phyloP scores from a whole-genome alignment of 2,113 vertebrate species.

The Petaurus breviceps region DNA sequence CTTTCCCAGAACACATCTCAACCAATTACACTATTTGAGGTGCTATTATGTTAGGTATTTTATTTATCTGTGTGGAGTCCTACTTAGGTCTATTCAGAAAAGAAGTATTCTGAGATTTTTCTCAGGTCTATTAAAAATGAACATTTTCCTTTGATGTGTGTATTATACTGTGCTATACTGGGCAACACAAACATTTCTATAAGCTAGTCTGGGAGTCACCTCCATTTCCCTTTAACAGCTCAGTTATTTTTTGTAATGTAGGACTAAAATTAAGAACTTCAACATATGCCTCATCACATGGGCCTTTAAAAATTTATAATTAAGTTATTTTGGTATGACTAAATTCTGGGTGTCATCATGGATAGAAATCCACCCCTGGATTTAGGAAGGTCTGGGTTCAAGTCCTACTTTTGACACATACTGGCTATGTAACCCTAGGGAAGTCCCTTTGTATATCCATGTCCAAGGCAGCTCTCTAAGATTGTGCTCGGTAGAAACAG shows the following conservation, averaged over 20 bases:
- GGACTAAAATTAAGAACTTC: slow-evolving; percentile 55
- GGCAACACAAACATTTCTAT: slow-evolving; percentile 51
- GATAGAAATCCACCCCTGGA: no score
- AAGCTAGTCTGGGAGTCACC: slow-evolving; percentile 60
- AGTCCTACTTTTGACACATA: background rate
- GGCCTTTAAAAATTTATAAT: slow-evolving; percentile 57
- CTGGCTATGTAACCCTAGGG: background rate
- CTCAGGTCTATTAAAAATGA: slow-evolving; percentile 48
- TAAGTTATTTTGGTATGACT: background rate
- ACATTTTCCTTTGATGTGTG: slow-evolving; percentile 32
- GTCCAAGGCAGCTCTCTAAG: background rate
- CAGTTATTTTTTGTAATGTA: background rate
- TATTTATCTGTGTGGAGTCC: slow-evolving; percentile 60
- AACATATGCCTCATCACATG: background rate
- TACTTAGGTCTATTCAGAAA: slow-evolving; percentile 50
- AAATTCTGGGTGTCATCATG: no score
- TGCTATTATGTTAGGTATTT: background rate
- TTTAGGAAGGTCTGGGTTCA: background rate
- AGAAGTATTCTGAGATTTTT: slow-evolving; percentile 6
- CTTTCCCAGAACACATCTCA: slow-evolving; percentile 25
- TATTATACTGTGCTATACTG: slow-evolving; percentile 10
- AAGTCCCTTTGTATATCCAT: background rate
- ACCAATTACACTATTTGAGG: background rate
- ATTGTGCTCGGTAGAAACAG: background rate
- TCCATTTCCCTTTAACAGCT: slow-evolving; percentile 14